Base-by-base conservation (phyloP, 2,888 invertebrate species). In the Amiota minor region DNA sequence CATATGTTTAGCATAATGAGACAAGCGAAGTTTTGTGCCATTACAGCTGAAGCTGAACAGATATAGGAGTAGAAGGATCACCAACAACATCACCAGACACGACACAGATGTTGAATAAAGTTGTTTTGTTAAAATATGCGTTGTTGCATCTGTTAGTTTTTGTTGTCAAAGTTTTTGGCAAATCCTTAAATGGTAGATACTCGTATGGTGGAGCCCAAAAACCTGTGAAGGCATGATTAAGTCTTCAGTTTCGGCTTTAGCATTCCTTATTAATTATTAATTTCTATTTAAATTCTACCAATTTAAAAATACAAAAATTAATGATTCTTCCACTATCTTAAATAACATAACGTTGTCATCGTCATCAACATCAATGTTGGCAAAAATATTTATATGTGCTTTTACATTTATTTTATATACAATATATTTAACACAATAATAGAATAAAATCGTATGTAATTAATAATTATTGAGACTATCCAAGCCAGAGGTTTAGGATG, bases 1-100 rank as follows among this genome's bases (percentile, higher is more conserved):
- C 35, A 68, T 47, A 68, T 68, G 67, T 68, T 68, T 20, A 53
- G 67, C 67, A 68, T 68, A 68, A 68, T 68, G 67, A 68, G 50
- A 68, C 53, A 68, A 68, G 67, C 20, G 20, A 68, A 68, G 67
- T 68, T 68, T 62, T 65, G 18, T 10, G 18, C n/a, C 53, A 68
- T 20, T 20, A n/a, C 67, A 68, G 46, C 65, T 47, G 45, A 2
- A 62, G n/a, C 62, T n/a, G 9, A 20, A 59, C 9, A 14, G 35
- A 35, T 35, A 35, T 8, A 35, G 35, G 35, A 35, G 35, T 35
- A 23, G 23, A 23, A 23, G 23, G 23, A 23, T 23, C 23, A 23
- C 23, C 23, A 35, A 35, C 2, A 35, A 35, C 4, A 35, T 35
- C 35, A 35, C 6, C 35, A 35, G 35, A 35, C 35, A 35, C 53